Base-by-base conservation (phyloP, 2,797 vertebrate species). In the Sebastes taczanowskii region DNA sequence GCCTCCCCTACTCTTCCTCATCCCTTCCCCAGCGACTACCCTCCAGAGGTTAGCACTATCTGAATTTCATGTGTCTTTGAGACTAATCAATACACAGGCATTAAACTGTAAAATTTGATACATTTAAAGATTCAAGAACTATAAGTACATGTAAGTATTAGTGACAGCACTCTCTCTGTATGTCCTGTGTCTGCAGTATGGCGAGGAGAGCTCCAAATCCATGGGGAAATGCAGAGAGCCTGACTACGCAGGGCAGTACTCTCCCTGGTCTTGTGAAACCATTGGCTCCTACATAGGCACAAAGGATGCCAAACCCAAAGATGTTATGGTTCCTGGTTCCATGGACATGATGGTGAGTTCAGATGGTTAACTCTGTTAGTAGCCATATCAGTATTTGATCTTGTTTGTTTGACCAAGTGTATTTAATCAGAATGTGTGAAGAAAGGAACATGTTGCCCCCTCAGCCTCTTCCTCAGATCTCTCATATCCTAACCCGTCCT, bases 251-350 rank as follows among this genome's bases (percentile, higher is more conserved):
- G 97, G 97, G 82, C 99, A 99, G 29, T 99, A 99, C 92, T 99
- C 99, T 60, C 99, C 99, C 38, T 99, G 99, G 99, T 99, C 98
- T 13, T 99, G 98, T 92, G 99, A 99, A 90, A 99, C 98, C 77
- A 99, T 99, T 70, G 96, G 98, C 94, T 99, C 98, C 88, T 99
- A 99, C 93, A 99, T 99, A 84, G 97, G 97, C 94, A 97, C 97
- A 95, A 99, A 99, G 96, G 98, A 99, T 83, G 95, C 95, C 91
- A 99, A 99, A 96, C 96, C 97, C 95, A 99, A 99, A 97, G 99
- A 99, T 29, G 94, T 96, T 79, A 96, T 97, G 95, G 96, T 95
- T 85, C 92, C 96, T 32, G 97, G 96, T 66, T 86, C 94, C 52
- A 96, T 97, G 95, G 98, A 99, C 87, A 98, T 99, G 96, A 97